Percentiles rank a stretch among this genome's conserved stretches.
Evolutionary conservation across 2,113 vertebrate species (phyloP).

Genomic region (Theristicus caerulescens): DNA sequence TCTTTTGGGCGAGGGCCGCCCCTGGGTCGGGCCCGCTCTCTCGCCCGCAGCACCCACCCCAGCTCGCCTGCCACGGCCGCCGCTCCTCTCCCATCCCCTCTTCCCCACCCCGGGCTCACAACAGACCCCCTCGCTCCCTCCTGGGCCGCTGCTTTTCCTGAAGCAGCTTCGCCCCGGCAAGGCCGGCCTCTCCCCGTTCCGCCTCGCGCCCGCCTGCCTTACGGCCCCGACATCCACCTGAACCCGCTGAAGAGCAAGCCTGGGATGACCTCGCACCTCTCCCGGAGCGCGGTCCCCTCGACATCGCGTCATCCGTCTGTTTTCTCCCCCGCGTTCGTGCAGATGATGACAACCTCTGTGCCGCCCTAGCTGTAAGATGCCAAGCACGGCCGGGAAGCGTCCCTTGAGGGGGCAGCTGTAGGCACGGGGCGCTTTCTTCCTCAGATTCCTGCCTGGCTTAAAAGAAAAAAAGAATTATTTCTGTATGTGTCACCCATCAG

Average conservation of each 20-base stretch:
- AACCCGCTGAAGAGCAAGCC: neutral
- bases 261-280: too few relatives aligned
- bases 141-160: neutral
- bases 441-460: neutral
- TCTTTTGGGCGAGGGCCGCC: rapidly evolving
- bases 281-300: neutral
- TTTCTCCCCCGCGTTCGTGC: neutral
- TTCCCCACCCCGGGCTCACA: neutral
- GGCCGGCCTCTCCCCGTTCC: neutral
- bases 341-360: too few relatives aligned
- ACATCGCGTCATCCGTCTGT: too few relatives aligned
- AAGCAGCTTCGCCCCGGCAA: too few relatives aligned
- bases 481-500: neutral
- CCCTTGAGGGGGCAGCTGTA: neutral
- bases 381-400: too few relatives aligned
- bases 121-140: neutral
- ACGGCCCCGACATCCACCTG: neutral
- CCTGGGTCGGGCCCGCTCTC: neutral
- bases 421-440: neutral
- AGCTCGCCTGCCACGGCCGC: too few relatives aligned
- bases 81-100: neutral
- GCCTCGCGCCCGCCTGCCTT: too few relatives aligned
- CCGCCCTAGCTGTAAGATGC: neutral
- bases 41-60: neutral
- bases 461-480: neutral